phyloP scores from a whole-genome alignment of 1,140 invertebrate species.

The Gonioctena quinquepunctata region DNA sequence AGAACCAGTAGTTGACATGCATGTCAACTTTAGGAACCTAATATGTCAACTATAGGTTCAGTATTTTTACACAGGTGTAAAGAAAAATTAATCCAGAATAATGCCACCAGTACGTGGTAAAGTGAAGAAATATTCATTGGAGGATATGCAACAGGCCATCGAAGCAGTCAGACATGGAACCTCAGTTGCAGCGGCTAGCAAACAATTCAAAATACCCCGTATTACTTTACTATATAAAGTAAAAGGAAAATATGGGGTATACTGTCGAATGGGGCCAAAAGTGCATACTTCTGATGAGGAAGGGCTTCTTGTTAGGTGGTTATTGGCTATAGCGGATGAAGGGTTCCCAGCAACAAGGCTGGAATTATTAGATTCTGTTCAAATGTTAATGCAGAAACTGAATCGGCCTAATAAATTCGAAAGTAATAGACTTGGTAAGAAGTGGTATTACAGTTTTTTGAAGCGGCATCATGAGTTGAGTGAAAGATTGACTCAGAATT shows the following conservation, averaged over 20 bases:
- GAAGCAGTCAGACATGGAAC: background rate
- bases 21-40: too few species aligned
- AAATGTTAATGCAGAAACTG: constrained; percentile 47
- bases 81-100: too few species aligned
- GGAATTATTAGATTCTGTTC: constrained; percentile 48
- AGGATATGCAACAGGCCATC: background rate
- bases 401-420: constrained; percentile 43
- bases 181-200: constrained; percentile 28
- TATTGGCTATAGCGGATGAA: constrained; percentile 43
- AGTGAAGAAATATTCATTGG: constrained; percentile 10
- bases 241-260: constrained; percentile 35
- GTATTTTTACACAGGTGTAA: too few species aligned
- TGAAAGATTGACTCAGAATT: background rate
- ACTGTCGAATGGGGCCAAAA: constrained; percentile 42
- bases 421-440: constrained; percentile 37
- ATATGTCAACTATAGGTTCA: too few species aligned
- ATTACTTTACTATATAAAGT: constrained; percentile 46
- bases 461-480: background rate
- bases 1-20: too few species aligned
- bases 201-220: constrained; percentile 41
- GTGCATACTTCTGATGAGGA: constrained; percentile 45
- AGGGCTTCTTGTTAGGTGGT: constrained; percentile 35
- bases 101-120: too few species aligned
- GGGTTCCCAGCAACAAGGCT: constrained; percentile 51
- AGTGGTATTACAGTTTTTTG: constrained; percentile 30